Conservation (phyloP, 2,113 vertebrate genomes). For the Dolichallabes microphthalmus region DNA sequence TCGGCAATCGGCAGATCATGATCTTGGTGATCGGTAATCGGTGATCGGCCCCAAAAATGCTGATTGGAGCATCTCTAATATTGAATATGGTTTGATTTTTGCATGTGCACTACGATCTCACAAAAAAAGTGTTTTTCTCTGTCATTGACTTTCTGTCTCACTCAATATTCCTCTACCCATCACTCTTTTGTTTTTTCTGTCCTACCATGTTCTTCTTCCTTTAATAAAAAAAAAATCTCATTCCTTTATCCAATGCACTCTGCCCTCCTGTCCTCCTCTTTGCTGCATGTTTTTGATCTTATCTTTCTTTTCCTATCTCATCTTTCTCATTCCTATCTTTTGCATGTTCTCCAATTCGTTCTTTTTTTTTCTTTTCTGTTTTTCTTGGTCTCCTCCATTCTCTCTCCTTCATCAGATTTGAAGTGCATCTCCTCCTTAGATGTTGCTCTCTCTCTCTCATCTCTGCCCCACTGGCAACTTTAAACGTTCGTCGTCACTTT, state of each 20-base stretch:
- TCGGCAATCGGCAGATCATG: too few relatives aligned
- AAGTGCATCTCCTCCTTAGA: conserved; percentile 33
- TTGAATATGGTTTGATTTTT: neutral
- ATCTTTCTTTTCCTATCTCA: conserved; percentile 6
- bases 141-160: conserved; percentile 19
- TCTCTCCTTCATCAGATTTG: conserved; percentile 26
- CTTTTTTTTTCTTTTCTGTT: neutral
- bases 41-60: too few relatives aligned
- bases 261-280: neutral
- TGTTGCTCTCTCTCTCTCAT: conserved; percentile 25
- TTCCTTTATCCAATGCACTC: neutral
- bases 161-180: neutral
- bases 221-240: neutral
- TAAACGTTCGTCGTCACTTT: conserved; percentile 56
- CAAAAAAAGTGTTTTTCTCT: neutral
- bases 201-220: neutral
- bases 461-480: neutral
- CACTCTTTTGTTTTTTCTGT: neutral
- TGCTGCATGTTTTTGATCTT: neutral
- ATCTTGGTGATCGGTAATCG: too few relatives aligned
- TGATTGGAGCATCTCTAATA: too few relatives aligned
- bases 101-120: neutral
- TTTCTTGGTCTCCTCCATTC: conserved; percentile 27
- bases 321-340: too few relatives aligned
- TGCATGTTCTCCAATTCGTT: neutral